These are phyloP conservation scores for Acholoe squamosa DNA, from an alignment of 2,888 invertebrate genomes.

Conservation along the genomic window DNA sequence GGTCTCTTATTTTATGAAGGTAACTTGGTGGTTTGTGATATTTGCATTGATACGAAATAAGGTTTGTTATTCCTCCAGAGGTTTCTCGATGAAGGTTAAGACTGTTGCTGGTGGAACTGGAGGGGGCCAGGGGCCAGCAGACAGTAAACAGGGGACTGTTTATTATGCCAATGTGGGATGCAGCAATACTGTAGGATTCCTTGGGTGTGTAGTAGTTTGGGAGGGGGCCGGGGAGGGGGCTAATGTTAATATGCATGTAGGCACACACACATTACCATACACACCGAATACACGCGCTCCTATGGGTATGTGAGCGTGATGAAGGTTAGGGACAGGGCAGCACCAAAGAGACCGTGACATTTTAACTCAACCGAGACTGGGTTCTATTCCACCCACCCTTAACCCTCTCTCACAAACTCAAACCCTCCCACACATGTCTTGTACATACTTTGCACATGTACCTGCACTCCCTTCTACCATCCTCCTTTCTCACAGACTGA, in stretches of 20 bases:
- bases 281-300: neutral
- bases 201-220: neutral
- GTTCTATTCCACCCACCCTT: neutral
- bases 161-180: slow-evolving; percentile 33
- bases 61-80: too few species aligned
- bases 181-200: too few species aligned
- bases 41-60: too few species aligned
- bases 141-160: slow-evolving; percentile 18
- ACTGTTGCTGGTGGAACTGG: neutral
- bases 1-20: too few species aligned
- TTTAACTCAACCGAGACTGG: slow-evolving; percentile 30
- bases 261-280: neutral
- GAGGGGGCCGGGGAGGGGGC: neutral
- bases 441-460: neutral
- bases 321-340: too few species aligned
- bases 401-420: neutral
- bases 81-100: too few species aligned
- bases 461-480: neutral
- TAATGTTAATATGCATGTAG: neutral
- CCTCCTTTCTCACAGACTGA: slow-evolving; percentile 2
- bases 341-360: slow-evolving; percentile 12
- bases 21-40: too few species aligned
- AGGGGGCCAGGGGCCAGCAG: neutral
- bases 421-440: neutral
- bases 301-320: neutral